Conservation (phyloP, 2,113 vertebrate genomes). For the Notechis scutatus region DNA sequence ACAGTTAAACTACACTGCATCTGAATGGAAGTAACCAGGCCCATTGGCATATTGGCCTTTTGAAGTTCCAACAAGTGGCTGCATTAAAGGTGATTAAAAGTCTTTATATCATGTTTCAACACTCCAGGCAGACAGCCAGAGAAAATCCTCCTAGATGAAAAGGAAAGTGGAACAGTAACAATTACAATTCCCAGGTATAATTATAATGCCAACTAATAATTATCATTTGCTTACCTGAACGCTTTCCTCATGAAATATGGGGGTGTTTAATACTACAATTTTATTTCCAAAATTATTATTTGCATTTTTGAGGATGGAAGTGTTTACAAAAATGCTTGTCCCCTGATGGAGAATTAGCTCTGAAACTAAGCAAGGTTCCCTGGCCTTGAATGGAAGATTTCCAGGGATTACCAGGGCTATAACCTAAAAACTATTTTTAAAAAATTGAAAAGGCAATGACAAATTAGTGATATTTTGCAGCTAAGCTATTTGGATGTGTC, state of each 20-base stretch:
- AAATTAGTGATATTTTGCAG: neutral
- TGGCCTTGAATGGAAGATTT: neutral
- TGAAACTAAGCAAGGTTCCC: neutral
- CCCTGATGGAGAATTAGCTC: neutral
- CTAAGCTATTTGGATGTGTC: neutral
- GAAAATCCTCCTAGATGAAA: slow-evolving; percentile 14
- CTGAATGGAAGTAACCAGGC: neutral
- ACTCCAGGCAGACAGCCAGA: slow-evolving; percentile 35
- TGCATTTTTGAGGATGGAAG: neutral
- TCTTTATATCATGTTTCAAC: slow-evolving; percentile 19
- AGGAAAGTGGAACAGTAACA: slow-evolving; percentile 24
- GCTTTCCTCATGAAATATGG: neutral
- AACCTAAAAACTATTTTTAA: neutral
- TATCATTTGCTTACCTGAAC: neutral
- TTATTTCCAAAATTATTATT: neutral
- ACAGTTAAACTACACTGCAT: neutral
- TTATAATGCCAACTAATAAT: neutral
- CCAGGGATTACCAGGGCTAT: neutral
- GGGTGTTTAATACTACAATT: neutral
- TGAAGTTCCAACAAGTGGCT: neutral
- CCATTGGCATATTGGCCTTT: slow-evolving; percentile 7
- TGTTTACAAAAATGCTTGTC: neutral
- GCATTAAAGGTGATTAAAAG: neutral
- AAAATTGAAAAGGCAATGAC: neutral
- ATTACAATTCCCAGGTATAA: neutral